Evolutionary conservation across 2,888 invertebrate species (phyloP).

Genomic region (Buathra laborator): DNA sequence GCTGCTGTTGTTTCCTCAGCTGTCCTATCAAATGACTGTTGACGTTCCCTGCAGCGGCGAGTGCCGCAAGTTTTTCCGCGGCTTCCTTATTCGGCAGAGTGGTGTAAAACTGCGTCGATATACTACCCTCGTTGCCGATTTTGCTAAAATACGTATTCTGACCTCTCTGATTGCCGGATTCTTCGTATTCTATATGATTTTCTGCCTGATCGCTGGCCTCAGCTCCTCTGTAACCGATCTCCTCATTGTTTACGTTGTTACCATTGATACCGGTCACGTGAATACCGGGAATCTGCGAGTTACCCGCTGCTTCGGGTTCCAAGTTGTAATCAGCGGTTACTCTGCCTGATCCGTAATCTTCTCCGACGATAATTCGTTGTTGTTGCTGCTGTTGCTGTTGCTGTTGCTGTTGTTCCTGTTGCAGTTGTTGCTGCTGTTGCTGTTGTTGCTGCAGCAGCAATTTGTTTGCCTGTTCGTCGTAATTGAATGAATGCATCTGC

Average conservation of each 20-base stretch:
- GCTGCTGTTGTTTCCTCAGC: conserved; percentile 74
- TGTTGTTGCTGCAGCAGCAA: conserved; percentile 77
- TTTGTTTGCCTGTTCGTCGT: conserved; percentile 81
- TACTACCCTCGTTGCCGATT: conserved; percentile 80
- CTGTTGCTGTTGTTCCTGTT: conserved; percentile 25
- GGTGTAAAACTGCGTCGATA: conserved; percentile 85
- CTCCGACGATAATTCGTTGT: conserved; percentile 80
- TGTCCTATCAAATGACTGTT: conserved; percentile 82
- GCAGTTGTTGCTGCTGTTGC: conserved; percentile 70
- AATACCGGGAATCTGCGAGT: conserved; percentile 47
- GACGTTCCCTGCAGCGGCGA: conserved; percentile 87
- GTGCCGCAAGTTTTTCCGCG: conserved; percentile 87
- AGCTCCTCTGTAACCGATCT: conserved; percentile 66
- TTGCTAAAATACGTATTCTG: conserved; percentile 86
- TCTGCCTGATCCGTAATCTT: conserved; percentile 78
- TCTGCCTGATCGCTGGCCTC: conserved; percentile 76
- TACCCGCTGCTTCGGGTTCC: conserved; percentile 71
- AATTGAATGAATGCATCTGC: conserved; percentile 82
- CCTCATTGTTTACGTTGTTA: conserved; percentile 65
- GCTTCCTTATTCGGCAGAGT: conserved; percentile 88
- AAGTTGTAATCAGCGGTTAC: conserved; percentile 81
- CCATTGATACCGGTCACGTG: conserved; percentile 12
- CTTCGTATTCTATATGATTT: conserved; percentile 81
- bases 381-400: conserved; percentile 67
- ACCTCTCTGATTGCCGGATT: conserved; percentile 69